Conservation (phyloP, 2,797 vertebrate species). For the Toxotes lorentzi region DNA sequence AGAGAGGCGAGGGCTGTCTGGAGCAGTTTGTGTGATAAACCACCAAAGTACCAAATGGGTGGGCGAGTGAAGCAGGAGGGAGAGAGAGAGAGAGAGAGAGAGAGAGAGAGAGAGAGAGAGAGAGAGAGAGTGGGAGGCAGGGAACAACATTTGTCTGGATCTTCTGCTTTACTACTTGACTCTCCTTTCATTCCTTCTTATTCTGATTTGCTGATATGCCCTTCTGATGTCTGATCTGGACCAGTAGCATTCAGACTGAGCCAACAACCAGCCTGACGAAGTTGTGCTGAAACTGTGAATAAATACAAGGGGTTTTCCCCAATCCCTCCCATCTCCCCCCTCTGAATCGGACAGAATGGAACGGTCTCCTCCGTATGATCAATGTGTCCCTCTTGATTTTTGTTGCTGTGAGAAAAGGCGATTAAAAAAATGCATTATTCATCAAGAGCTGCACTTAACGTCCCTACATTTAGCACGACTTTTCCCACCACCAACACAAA, state of each 20-base stretch:
- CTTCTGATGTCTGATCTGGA: constrained; percentile 19
- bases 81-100: constrained; percentile 38
- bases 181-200: constrained; percentile 22
- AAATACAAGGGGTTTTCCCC: neutral
- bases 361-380: constrained; percentile 44
- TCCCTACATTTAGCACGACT: constrained; percentile 45
- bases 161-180: constrained; percentile 20
- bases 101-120: constrained; percentile 12
- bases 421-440: constrained; percentile 66
- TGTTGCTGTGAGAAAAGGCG: constrained; percentile 42
- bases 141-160: constrained; percentile 44
- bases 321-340: constrained; percentile 17
- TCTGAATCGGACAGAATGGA: constrained; percentile 47
- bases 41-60: constrained; percentile 61
- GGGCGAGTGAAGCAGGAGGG: constrained; percentile 61
- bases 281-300: constrained; percentile 13
- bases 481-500: constrained; percentile 68
- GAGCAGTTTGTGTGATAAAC: constrained; percentile 60
- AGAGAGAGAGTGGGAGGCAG: constrained; percentile 40
- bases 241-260: constrained; percentile 24
- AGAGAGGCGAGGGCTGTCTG: constrained; percentile 45
- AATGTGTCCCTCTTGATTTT: constrained; percentile 55
- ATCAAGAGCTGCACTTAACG: constrained; percentile 62
- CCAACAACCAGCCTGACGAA: constrained; percentile 5
- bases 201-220: constrained; percentile 19